Evolutionary conservation across 2,797 vertebrate genomes (phyloP).

Genomic region (Dicrostonyx torquatus): DNA sequence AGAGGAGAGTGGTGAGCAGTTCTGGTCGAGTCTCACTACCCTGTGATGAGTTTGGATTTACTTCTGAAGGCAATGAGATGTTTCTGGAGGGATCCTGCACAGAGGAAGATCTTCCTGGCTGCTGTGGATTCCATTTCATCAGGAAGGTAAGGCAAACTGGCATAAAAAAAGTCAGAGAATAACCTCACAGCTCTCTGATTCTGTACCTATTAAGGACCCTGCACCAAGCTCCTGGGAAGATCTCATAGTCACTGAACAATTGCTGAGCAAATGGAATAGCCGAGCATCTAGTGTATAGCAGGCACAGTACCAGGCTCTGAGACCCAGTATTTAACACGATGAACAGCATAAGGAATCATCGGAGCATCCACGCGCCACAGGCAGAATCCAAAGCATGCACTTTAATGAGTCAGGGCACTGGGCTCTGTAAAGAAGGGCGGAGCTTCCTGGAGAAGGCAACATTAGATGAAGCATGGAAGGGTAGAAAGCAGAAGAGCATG

Average conservation of each 20-base stretch:
- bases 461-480: neutral
- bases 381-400: neutral
- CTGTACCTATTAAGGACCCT: neutral
- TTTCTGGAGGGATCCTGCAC: neutral
- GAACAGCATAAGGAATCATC: neutral
- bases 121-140: slow-evolving; percentile 49
- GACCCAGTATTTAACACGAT: neutral
- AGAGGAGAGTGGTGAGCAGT: too few relatives aligned
- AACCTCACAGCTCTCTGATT: neutral
- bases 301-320: neutral
- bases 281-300: neutral
- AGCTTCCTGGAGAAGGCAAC: neutral
- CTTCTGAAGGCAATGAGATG: neutral
- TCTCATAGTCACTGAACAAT: neutral
- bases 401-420: neutral
- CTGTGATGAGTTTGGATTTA: neutral
- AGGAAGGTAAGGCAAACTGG: slow-evolving; percentile 48
- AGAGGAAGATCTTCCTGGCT: slow-evolving; percentile 15
- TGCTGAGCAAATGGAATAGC: neutral
- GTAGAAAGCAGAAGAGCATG: neutral
- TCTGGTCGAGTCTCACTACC: neutral
- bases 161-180: slow-evolving; percentile 29
- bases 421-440: neutral
- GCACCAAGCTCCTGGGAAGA: neutral
- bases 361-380: neutral